Conservation (phyloP, 2,113 vertebrate species). For the Panthera uncia region DNA sequence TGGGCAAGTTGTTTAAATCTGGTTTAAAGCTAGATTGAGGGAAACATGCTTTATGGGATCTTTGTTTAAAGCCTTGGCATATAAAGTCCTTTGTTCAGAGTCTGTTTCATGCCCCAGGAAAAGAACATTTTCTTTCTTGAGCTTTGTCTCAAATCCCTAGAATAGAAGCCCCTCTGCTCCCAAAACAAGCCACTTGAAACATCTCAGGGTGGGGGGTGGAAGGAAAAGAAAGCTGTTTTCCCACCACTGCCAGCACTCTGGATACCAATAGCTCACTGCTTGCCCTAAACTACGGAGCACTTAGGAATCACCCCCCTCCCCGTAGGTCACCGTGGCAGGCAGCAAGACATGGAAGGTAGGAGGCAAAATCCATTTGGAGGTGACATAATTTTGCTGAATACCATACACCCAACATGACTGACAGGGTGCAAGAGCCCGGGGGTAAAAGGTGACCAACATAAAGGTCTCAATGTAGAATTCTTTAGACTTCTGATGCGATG, state of each 20-base stretch:
- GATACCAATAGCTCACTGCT: not conserved
- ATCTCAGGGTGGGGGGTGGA: not conserved
- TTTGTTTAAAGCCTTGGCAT: not conserved
- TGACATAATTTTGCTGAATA: not conserved
- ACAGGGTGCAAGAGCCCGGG: not conserved
- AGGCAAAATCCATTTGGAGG: not conserved
- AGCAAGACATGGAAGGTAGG: not conserved
- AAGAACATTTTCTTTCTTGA: not conserved
- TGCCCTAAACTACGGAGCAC: not conserved
- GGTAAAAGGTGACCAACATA: not conserved
- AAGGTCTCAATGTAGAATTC: not conserved
- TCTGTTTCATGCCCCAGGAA: not conserved
- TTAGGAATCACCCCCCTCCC: not conserved
- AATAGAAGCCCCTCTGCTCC: not conserved
- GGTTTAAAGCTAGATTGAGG: not conserved
- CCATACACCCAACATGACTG: fast-evolving
- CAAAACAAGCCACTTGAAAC: not conserved
- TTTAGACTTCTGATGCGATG: not conserved
- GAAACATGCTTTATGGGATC: not conserved
- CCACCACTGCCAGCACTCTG: not conserved
- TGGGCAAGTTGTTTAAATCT: not conserved
- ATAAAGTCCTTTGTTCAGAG: not conserved
- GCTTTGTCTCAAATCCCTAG: not conserved
- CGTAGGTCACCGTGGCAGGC: not conserved
- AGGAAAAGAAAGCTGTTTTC: not conserved